Base-by-base conservation (phyloP, 2,888 invertebrate genomes). In the Caenorhabditis zanzibari region DNA sequence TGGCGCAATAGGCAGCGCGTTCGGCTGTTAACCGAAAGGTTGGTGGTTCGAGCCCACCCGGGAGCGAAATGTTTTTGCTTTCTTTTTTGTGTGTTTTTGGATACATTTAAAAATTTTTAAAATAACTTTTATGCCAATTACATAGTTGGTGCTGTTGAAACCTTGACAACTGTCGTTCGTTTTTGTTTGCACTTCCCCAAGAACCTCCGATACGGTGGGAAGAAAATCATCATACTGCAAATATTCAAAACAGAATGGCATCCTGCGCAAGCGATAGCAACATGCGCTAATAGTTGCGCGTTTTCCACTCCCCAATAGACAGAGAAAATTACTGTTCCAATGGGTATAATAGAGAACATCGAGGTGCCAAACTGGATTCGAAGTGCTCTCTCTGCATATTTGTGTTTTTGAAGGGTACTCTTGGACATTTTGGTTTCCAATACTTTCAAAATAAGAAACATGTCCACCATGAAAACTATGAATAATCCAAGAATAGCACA, bases 21-120 rank as follows among this genome's bases (percentile, higher is more conserved):
- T 90, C 90, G 90, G 90, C 90, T 90, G 90, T 90, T 90, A 90
- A 90, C 90, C 90, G 90, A 90, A 90, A 90, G 90, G 90, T 90
- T 90, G 90, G 90, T 89, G 90, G 88, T 90, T 90, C 90, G 85
- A 90, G 88, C 88, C 90, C 90, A 88, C 87, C 87, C 87, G 85
- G 87, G 86, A 84, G 87, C 87, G 86, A 82, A 77, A 61, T 35
- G n/a, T 75, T 84, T 83, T 71, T 66, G n/a, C 1, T 19, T 19
- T 47, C 5, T 47, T 47, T 47, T 47, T 47, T 47, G 2, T n/a
- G n/a, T 47, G 2, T 58, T 69, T 56, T 71, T 47, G 41, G 32
- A 32, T 6, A 32, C 4, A 32, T 32, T 32, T 4, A 7, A 32
- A 6, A 32, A n/a, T n/a, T n/a, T n/a, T n/a, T n/a, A n/a, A n/a